Evolutionary conservation across 2,797 vertebrate genomes (phyloP).

Genomic region (Protosalanx chinensis): DNA sequence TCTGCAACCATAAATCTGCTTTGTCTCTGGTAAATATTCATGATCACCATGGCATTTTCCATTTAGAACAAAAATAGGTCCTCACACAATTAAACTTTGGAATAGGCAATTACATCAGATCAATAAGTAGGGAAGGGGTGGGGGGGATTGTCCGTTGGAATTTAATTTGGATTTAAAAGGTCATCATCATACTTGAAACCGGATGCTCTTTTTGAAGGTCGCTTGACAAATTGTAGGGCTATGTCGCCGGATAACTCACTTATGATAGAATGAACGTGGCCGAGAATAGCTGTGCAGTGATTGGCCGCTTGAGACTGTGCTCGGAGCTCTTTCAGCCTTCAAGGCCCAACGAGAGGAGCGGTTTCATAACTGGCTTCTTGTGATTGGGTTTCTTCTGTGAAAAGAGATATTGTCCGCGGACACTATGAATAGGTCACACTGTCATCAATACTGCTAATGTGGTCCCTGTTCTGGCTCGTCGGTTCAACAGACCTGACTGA

Average conservation of each 20-base stretch:
- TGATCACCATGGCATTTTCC: slow-evolving; percentile 15
- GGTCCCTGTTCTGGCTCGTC: background rate
- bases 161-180: slow-evolving; percentile 41
- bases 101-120: slow-evolving; percentile 49
- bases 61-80: slow-evolving; percentile 40
- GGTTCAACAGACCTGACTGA: background rate
- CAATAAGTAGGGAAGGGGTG: slow-evolving; percentile 27
- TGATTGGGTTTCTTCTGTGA: slow-evolving; percentile 3
- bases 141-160: slow-evolving; percentile 18
- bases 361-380: slow-evolving; percentile 9
- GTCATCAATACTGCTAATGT: slow-evolving; percentile 21
- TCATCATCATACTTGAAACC: slow-evolving; percentile 46
- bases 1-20: background rate
- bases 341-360: background rate
- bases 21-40: slow-evolving; percentile 29
- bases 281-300: slow-evolving; percentile 38
- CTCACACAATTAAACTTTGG: slow-evolving; percentile 38
- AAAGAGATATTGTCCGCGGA: slow-evolving; percentile 1
- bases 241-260: slow-evolving; percentile 35
- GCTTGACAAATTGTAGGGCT: slow-evolving; percentile 7
- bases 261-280: slow-evolving; percentile 36
- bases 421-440: slow-evolving; percentile 18
- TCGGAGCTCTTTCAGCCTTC: background rate
- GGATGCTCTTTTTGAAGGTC: slow-evolving; percentile 17
- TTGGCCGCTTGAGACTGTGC: background rate